Evolutionary conservation across 1,140 invertebrate species (phyloP), one percentile per base, ranked within the genome.

Genomic region (Bombus sibiricus): DNA sequence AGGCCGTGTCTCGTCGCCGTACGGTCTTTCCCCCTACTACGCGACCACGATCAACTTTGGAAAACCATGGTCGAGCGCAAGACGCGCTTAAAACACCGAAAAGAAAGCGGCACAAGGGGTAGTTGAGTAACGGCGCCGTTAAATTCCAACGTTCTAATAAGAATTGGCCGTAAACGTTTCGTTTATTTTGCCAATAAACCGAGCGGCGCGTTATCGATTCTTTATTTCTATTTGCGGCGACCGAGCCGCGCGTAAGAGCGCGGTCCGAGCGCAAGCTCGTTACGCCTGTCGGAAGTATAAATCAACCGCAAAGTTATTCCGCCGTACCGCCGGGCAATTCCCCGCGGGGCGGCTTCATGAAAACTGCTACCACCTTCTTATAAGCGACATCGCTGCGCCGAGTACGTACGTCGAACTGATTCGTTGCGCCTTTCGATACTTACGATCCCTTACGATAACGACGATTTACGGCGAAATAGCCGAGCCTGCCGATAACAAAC

Each of bases 231-330:
- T 77, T 75, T 79, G 41, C 37, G 22, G 53, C 74, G 59, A 69
- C 76, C 41, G 83, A 73, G 53, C 64, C 79, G 88, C 79, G 88
- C 69, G 78, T 62, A 88, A 89, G 57, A 83, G 74, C 75, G 66
- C 81, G 66, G 72, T 69, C 73, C 66, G 88, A 77, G 75, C 89
- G 90, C 81, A 85, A 91, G 87, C 89, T 91, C 90, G 90, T 91
- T 91, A 89, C 81, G 87, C 75, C 74, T 89, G 89, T 90, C 89
- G 90, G 87, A 91, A 90, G 87, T 90, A 91, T 90, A 91, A 90
- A 91, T 91, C 82, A 91, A 90, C 78, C 77, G 89, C 73, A 88
- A 90, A 90, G 89, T 88, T 91, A 90, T 91, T 91, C 81, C 88
- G 39, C 39, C 64, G 77, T 80, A 37, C 68, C 59, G 89, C 74